Percentiles rank a stretch among this genome's conserved stretches.
Conservation (phyloP, 2,888 invertebrate genomes). For the Urechis unicinctus region DNA sequence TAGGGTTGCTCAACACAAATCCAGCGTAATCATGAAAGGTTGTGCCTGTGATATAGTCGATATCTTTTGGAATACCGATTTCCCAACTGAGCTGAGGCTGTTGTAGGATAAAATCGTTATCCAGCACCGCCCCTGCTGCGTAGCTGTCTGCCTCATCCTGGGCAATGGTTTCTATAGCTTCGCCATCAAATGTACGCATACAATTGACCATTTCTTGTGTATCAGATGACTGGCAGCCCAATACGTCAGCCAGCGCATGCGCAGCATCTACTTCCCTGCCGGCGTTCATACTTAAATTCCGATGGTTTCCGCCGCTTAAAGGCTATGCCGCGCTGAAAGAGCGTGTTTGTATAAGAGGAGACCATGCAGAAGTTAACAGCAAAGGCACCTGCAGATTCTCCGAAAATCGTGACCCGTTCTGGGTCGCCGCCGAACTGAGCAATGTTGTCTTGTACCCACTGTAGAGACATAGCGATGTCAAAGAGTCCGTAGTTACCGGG, state of each 20-base stretch:
- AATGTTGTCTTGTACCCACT: conserved; percentile 56
- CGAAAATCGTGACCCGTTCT: conserved; percentile 13
- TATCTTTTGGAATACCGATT: conserved; percentile 3
- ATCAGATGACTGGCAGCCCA: no score
- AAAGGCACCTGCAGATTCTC: conserved; percentile 18
- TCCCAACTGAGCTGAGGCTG: no score
- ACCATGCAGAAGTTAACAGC: conserved; percentile 12
- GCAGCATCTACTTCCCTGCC: no score
- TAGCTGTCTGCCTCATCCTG: no score
- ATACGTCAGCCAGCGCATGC: no score
- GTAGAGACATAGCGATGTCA: conserved; percentile 54
- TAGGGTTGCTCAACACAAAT: conserved; percentile 9
- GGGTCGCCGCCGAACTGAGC: conserved; percentile 15
- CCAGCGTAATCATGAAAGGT: conserved; percentile 10
- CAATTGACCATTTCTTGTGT: no score
- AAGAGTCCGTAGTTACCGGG: conserved; percentile 61
- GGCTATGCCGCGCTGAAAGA: conserved; percentile 14
- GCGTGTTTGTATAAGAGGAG: conserved; percentile 8
- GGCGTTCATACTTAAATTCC: no score
- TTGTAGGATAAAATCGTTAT: no score
- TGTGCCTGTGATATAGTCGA: conserved; percentile 13
- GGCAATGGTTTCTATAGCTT: no score
- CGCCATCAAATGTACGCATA: no score
- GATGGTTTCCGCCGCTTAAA: no score
- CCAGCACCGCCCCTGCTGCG: no score